phyloP scores from a whole-genome alignment of 2,113 vertebrate genomes.

The Zapus hudsonius region DNA sequence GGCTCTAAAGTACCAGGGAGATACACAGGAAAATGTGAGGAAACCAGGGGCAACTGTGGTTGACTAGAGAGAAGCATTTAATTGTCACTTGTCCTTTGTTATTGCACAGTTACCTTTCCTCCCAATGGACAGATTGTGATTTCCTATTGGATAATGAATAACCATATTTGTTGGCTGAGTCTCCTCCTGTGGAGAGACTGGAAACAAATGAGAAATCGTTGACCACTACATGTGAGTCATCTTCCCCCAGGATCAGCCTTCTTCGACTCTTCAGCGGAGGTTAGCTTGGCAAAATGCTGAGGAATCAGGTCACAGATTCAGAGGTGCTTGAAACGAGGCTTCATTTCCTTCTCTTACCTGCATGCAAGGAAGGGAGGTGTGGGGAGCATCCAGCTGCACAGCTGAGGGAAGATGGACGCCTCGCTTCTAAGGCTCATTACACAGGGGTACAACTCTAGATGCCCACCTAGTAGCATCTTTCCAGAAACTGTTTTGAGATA shows the following conservation, averaged over 20 bases:
- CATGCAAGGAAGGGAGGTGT: not conserved
- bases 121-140: not conserved
- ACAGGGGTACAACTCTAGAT: not conserved
- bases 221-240: not conserved
- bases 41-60: not conserved
- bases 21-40: not conserved
- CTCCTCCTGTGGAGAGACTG: not conserved
- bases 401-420: accelerated
- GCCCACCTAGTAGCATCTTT: not conserved
- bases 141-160: not conserved
- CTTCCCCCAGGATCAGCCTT: not conserved
- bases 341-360: not conserved
- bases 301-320: not conserved
- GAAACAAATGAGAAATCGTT: not conserved
- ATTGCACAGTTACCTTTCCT: not conserved
- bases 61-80: accelerated
- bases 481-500: conserved; percentile 1
- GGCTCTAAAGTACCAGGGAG: not conserved
- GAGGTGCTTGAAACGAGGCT: not conserved
- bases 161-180: not conserved
- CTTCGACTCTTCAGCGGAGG: not conserved
- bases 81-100: not conserved
- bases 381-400: not conserved
- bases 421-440: not conserved
- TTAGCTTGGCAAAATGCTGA: not conserved